Evolutionary conservation across 2,113 vertebrate genomes (phyloP).

Genomic region (Rhinoptilus africanus): DNA sequence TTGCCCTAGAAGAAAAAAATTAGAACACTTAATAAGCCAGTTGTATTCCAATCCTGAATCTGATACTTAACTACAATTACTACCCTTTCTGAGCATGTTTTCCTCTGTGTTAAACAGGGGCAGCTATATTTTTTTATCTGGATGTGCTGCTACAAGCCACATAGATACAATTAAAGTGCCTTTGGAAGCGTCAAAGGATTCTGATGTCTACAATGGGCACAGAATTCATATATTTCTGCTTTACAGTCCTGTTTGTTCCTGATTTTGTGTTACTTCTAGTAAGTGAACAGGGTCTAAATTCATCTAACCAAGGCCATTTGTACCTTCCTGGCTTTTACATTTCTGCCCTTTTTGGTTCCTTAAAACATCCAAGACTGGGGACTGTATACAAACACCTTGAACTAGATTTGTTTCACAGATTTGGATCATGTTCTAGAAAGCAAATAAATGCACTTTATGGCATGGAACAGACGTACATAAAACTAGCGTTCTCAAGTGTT

Average conservation of each 20-base stretch:
- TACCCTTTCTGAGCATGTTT: background rate
- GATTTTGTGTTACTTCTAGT: background rate
- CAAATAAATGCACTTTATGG: background rate
- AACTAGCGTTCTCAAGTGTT: background rate
- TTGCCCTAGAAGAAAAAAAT: background rate
- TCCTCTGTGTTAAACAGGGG: background rate
- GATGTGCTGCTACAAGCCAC: fast-evolving
- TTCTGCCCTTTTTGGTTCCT: background rate
- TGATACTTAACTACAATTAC: background rate
- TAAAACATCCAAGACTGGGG: background rate
- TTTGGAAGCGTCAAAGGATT: background rate
- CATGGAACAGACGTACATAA: background rate
- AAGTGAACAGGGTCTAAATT: background rate
- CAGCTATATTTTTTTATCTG: background rate
- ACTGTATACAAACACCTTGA: background rate
- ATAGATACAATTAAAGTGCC: background rate
- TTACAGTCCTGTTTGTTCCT: background rate
- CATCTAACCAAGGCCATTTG: background rate
- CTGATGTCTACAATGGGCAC: background rate
- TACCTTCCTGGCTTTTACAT: background rate
- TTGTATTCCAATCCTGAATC: background rate
- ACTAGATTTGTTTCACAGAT: background rate
- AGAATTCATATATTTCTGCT: background rate
- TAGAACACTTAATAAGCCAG: background rate
- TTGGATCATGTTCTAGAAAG: background rate